phyloP scores from a whole-genome alignment of 92 coral and sea anemone genomes.

The Epizoanthus rinbou region DNA sequence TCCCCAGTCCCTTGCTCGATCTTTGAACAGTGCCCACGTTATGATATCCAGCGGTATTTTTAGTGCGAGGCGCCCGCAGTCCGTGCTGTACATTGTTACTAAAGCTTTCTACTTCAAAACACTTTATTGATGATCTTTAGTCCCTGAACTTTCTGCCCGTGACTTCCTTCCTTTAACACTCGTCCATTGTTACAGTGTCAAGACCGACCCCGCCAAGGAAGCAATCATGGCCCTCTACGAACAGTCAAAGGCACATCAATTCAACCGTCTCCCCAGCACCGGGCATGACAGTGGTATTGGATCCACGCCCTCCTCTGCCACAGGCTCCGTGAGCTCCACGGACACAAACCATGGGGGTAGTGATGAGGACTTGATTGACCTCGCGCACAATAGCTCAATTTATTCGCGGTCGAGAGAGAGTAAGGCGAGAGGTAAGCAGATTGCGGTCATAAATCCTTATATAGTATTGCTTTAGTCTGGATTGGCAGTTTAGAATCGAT shows the following conservation, averaged over 20 bases:
- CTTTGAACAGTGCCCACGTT: too few relatives aligned
- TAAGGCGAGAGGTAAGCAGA: slow-evolving; percentile 13
- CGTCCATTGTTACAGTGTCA: background rate
- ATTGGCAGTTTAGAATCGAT: too few relatives aligned
- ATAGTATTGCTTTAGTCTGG: too few relatives aligned
- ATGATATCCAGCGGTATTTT: too few relatives aligned
- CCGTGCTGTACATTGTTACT: too few relatives aligned
- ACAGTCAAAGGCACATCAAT: slow-evolving; percentile 61
- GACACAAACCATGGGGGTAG: slow-evolving; percentile 96
- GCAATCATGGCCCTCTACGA: slow-evolving; percentile 74
- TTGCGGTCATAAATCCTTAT: background rate
- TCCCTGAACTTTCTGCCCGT: too few relatives aligned
- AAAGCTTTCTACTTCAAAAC: too few relatives aligned
- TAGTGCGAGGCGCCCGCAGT: too few relatives aligned
- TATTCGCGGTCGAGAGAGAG: slow-evolving; percentile 9
- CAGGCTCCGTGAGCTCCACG: slow-evolving; percentile 95
- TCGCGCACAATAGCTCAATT: slow-evolving; percentile 48
- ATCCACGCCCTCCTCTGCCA: slow-evolving; percentile 87
- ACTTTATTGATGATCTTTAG: too few relatives aligned
- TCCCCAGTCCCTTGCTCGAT: too few relatives aligned
- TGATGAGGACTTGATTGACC: slow-evolving; percentile 85
- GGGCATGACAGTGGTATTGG: slow-evolving; percentile 93
- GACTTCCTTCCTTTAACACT: too few relatives aligned
- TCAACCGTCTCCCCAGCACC: slow-evolving; percentile 52
- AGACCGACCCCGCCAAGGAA: slow-evolving; percentile 53